These are phyloP conservation scores for Unio pictorum DNA, from an alignment of 2,888 invertebrate species.

Conservation along the genomic window DNA sequence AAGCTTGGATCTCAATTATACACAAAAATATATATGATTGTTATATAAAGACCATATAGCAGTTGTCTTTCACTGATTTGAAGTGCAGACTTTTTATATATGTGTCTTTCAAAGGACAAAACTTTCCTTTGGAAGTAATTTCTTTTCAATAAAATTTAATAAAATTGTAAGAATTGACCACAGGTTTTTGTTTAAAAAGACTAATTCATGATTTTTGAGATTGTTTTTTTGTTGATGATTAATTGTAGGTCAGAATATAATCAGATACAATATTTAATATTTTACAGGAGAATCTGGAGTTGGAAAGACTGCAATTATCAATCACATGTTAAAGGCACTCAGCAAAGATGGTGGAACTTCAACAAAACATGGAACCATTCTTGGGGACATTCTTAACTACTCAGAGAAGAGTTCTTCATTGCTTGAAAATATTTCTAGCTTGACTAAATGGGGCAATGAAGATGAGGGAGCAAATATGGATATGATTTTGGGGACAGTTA, in stretches of 20 bases:
- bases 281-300: constrained; percentile 69
- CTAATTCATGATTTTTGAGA: no score
- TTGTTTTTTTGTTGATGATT: no score
- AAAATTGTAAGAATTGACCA: no score
- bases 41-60: no score
- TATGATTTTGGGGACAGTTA: constrained; percentile 46
- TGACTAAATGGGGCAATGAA: constrained; percentile 62
- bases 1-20: no score
- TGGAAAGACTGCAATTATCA: constrained; percentile 69
- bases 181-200: no score
- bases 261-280: background rate
- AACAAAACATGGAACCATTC: constrained; percentile 60
- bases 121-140: no score
- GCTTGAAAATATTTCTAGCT: constrained; percentile 64
- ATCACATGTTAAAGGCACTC: constrained; percentile 63
- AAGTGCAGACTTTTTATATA: no score
- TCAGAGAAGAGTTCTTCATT: constrained; percentile 66
- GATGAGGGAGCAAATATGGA: constrained; percentile 50
- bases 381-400: constrained; percentile 68
- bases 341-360: constrained; percentile 64
- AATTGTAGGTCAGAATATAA: background rate
- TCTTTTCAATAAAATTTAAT: no score
- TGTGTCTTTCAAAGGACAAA: no score
- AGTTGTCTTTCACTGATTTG: no score
- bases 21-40: no score